Evolutionary conservation across 2,797 vertebrate species (phyloP), one percentile per base, ranked within the genome.

Genomic region (Eleutherodactylus coqui): DNA sequence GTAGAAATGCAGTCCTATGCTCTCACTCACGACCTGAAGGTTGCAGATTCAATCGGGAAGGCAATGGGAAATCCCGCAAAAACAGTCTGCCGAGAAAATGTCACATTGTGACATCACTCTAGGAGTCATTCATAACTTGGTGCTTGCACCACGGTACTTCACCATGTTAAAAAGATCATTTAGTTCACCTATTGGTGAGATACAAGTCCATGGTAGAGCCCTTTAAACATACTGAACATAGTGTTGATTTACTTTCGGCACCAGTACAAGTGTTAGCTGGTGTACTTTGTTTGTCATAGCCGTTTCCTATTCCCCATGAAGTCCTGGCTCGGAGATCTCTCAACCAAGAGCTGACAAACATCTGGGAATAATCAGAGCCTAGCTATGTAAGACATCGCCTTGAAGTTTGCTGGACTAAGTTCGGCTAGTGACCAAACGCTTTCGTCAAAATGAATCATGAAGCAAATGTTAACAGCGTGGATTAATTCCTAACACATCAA

Each of bases 361-460:
- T 73, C 70, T 73, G 38, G 0, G 41, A 73, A 73, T 73, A 5
- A 73, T 45, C 21, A 73, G 27, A 27, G 24, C 24, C 45, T 27
- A 7, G 41, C 24, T 17, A 0, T n/a, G 38, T n/a, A 14, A 45
- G 10, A n/a, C 41, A 43, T 72, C 27, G 38, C 69, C 38, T n/a
- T 72, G 69, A 72, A 43, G 27, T 16, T 45, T 45, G 10, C 24
- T 43, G 5, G 24, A 72, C 69, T 72, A 45, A 43, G 3, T 34
- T 36, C 47, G 17, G 47, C 75, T 34, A 77, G 17, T 34, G 75
- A 60, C 76, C 51, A 79, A 45, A 73, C 13, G n/a, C 70, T 73
- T 73, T 73, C 13, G 70, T 73, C 70, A 73, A 73, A 73, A 41
- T 45, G 13, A 73, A 73, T 73, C 70, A 73, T 73, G 53, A 79